Base-by-base conservation (phyloP, 2,888 invertebrate genomes). In the Hydropsyche betteni region DNA sequence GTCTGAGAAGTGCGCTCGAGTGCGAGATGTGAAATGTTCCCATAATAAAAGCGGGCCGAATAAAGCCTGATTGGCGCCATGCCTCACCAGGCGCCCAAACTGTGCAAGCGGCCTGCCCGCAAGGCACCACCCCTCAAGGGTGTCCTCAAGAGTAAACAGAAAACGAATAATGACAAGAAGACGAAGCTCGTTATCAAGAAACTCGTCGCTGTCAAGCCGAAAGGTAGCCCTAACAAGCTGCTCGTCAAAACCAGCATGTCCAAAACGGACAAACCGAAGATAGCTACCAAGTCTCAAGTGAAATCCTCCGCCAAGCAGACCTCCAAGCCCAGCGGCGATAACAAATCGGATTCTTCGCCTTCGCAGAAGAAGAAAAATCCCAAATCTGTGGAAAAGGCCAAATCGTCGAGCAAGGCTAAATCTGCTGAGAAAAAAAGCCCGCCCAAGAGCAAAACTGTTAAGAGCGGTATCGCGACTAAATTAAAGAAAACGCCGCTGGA, bases 291-390 rank as follows among this genome's bases (percentile, higher is more conserved):
- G 75, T n/a, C 55, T 10, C 74, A 58, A 64, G 50, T 72, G 34
- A 77, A 75, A 36, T 52, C 61, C 69, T 14, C 70, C 7, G 24
- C 61, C 6, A 61, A 52, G n/a, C 75, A 70, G 16, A 24, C 74
- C 44, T 38, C 34, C n/a, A 24, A 72, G 53, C 10, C 61, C 52
- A 51, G 73, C 58, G 36, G 55, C 75, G 50, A 82, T 81, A 75
- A 83, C 81, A 77, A 81, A 82, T 10, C 82, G 82, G 53, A 82
- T 82, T 72, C 76, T 12, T n/a, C 71, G 8, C 64, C 78, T 51
- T 55, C 79, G 16, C 76, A 79, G 76, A 80, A 64, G 71, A 79
- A 74, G 74, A 75, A 71, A 52, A 75, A 71, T 38, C 71, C 71
- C 5, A 14, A n/a, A 51, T 58, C 68, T 69, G 52, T 58, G 24